A percentile compares a stretch with the other conserved stretches of the same genome.
Evolutionary conservation across 2,797 vertebrate species (phyloP).

Genomic region (Pipistrellus pipistrellus): DNA sequence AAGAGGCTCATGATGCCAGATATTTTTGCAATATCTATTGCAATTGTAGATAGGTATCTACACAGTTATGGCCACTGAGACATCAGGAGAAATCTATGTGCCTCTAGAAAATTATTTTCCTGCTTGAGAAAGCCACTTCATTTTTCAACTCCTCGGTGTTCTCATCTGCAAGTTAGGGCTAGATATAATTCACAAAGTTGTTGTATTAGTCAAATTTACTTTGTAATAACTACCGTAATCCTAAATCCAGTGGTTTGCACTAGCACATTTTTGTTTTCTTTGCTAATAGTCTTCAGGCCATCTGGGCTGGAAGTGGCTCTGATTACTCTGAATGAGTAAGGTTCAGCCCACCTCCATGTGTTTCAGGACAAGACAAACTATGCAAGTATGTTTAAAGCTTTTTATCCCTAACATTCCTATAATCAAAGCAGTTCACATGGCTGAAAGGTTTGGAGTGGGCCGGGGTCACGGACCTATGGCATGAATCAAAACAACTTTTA

Average conservation of each 20-base stretch:
- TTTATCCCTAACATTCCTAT: constrained; percentile 10
- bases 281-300: constrained; percentile 2
- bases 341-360: neutral
- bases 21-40: neutral
- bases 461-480: no score
- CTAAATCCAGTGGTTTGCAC: neutral
- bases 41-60: neutral
- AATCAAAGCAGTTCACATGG: constrained; percentile 26
- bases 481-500: no score
- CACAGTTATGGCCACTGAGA: constrained; percentile 3
- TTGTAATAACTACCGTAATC: constrained; percentile 10
- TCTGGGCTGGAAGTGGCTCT: neutral
- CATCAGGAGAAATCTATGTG: neutral
- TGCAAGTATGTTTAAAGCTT: constrained; percentile 5
- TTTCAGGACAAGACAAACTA: constrained; percentile 3
- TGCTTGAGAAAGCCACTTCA: constrained; percentile 15
- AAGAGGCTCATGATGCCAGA: neutral
- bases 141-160: neutral
- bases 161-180: neutral
- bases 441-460: no score
- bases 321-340: neutral
- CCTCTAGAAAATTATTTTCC: constrained; percentile 43
- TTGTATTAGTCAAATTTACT: constrained; percentile 2
- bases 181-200: neutral
- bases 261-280: constrained; percentile 24